Evolutionary conservation across 2,888 invertebrate species (phyloP).

Genomic region (Papilio protenor): DNA sequence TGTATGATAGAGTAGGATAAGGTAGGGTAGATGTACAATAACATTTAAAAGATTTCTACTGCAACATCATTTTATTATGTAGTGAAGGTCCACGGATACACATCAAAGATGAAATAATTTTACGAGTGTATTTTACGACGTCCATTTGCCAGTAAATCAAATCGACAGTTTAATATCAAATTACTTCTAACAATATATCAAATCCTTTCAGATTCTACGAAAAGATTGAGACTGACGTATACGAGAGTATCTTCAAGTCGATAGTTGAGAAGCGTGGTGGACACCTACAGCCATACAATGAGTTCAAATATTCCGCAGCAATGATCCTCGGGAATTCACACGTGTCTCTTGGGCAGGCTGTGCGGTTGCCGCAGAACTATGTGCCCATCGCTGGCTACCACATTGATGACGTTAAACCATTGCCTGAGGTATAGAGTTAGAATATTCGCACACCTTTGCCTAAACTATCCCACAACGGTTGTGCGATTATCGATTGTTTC

Average conservation of each 20-base stretch:
- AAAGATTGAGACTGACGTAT: constrained; percentile 19
- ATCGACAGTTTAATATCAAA: too few relatives aligned
- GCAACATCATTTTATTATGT: too few relatives aligned
- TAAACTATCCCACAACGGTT: too few relatives aligned
- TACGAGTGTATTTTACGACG: too few relatives aligned
- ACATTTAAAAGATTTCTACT: too few relatives aligned
- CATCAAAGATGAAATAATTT: too few relatives aligned
- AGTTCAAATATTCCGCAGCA: constrained; percentile 51
- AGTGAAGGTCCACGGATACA: too few relatives aligned
- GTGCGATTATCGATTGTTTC: too few relatives aligned
- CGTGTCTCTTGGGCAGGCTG: constrained; percentile 52
- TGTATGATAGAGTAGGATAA: too few relatives aligned
- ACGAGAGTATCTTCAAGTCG: constrained; percentile 21
- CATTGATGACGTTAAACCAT: constrained; percentile 57
- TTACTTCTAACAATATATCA: not conserved
- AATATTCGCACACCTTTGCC: too few relatives aligned
- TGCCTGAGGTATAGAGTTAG: constrained; percentile 56
- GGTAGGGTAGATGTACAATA: too few relatives aligned
- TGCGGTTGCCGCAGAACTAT: constrained; percentile 61
- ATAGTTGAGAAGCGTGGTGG: constrained; percentile 10
- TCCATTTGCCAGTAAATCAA: too few relatives aligned
- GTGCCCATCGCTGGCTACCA: constrained; percentile 65
- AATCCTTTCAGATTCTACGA: constrained; percentile 32
- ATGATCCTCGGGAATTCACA: constrained; percentile 53
- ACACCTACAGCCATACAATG: constrained; percentile 12